These are phyloP conservation scores for Spatulosminthurus flaviceps DNA, from an alignment of 2,888 invertebrate species.

Conservation along the genomic window DNA sequence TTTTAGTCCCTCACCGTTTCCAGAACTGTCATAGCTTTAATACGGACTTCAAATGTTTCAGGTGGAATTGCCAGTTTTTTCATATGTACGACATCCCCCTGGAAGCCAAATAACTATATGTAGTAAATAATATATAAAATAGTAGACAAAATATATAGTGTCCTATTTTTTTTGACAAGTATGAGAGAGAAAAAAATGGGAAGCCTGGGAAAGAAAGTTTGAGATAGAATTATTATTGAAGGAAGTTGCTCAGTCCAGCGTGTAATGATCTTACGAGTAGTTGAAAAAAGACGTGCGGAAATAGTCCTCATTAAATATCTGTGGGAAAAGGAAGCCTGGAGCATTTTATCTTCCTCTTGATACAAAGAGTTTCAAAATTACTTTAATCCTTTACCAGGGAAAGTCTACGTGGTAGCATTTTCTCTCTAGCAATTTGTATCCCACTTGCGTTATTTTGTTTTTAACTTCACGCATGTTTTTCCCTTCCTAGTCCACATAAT, in stretches of 20 bases:
- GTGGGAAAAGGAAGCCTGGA: neutral
- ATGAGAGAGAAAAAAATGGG: too few species aligned
- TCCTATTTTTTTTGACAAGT: too few species aligned
- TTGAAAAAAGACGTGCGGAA: neutral
- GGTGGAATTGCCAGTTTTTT: conserved; percentile 76
- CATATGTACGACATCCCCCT: conserved; percentile 91
- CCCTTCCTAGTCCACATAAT: too few species aligned
- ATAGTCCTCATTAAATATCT: conserved; percentile 35
- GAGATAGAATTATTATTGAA: neutral
- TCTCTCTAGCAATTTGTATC: too few species aligned
- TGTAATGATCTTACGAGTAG: too few species aligned
- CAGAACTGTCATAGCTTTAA: conserved; percentile 81
- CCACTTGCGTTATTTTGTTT: too few species aligned
- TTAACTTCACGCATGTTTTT: too few species aligned
- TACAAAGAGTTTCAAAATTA: neutral
- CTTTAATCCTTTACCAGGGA: conserved; percentile 18
- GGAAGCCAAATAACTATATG: conserved; percentile 61
- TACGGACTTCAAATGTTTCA: conserved; percentile 77
- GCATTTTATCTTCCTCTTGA: neutral
- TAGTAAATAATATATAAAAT: neutral
- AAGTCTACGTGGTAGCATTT: too few species aligned
- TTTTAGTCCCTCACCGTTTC: conserved; percentile 71
- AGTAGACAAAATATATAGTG: too few species aligned
- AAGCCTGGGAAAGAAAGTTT: too few species aligned
- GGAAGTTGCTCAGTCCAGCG: too few species aligned